These are phyloP conservation scores for Ctenoplectra terminalis DNA, from an alignment of 1,140 invertebrate species.

Conservation along the genomic window DNA sequence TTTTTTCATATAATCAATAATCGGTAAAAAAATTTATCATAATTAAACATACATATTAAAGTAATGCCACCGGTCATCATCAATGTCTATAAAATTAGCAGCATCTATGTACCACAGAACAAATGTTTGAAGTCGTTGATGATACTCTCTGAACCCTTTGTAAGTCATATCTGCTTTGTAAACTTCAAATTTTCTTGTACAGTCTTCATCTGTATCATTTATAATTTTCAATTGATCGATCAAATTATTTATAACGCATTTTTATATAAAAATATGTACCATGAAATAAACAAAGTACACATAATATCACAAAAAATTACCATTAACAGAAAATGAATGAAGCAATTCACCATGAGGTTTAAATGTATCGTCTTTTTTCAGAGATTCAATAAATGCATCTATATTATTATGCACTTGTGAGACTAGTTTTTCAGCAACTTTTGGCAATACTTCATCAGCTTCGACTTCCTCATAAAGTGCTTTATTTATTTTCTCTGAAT, in stretches of 20 bases:
- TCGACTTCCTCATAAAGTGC: slow-evolving; percentile 84
- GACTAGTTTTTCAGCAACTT: slow-evolving; percentile 86
- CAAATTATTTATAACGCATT: background rate
- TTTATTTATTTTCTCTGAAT: slow-evolving; percentile 85
- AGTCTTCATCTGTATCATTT: slow-evolving; percentile 77
- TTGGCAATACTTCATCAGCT: slow-evolving; percentile 92
- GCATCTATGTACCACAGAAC: slow-evolving; percentile 98
- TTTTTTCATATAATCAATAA: background rate
- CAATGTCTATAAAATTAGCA: slow-evolving; percentile 94
- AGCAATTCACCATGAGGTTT: slow-evolving; percentile 88
- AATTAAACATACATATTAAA: slow-evolving; percentile 90
- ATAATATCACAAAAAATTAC: slow-evolving; percentile 54
- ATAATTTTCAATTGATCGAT: background rate
- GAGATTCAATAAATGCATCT: slow-evolving; percentile 87
- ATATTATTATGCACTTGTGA: slow-evolving; percentile 86
- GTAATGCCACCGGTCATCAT: slow-evolving; percentile 96
- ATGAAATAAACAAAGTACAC: background rate
- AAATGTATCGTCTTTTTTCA: slow-evolving; percentile 89
- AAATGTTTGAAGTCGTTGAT: slow-evolving; percentile 94
- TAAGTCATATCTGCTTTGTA: slow-evolving; percentile 88
- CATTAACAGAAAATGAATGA: slow-evolving; percentile 84
- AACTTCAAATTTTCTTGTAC: slow-evolving; percentile 89
- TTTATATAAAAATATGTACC: background rate
- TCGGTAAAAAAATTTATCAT: background rate
- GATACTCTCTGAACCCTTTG: slow-evolving; percentile 90